phyloP scores from a whole-genome alignment of 2,797 vertebrate genomes.

The Hylomyscus alleni region DNA sequence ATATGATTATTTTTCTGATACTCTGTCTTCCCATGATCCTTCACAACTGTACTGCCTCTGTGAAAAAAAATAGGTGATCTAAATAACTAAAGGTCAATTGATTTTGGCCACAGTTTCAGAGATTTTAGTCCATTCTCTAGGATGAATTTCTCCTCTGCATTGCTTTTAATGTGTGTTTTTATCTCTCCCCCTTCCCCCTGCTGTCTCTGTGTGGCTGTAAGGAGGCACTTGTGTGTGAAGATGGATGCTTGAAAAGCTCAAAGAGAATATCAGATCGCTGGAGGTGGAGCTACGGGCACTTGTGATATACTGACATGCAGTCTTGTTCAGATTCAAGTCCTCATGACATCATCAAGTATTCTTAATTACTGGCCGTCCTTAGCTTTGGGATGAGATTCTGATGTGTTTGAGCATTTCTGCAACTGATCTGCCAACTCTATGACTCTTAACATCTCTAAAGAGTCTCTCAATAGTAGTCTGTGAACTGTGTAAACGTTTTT shows the following conservation, averaged over 20 bases:
- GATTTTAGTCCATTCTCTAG: background rate
- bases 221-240: background rate
- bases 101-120: background rate
- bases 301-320: background rate
- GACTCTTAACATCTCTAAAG: background rate
- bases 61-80: background rate
- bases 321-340: background rate
- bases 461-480: background rate
- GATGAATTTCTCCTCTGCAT: background rate
- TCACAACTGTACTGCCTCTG: background rate
- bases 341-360: background rate
- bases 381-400: background rate
- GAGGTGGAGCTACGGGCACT: background rate
- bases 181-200: background rate
- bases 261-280: background rate
- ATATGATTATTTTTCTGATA: background rate
- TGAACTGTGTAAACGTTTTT: background rate
- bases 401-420: background rate
- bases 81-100: background rate
- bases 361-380: background rate
- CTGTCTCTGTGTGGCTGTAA: background rate
- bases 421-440: background rate
- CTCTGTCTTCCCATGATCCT: background rate
- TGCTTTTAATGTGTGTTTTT: background rate
- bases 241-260: background rate